Conservation (phyloP, 2,797 vertebrate species). For the Leptatherina wallacei region DNA sequence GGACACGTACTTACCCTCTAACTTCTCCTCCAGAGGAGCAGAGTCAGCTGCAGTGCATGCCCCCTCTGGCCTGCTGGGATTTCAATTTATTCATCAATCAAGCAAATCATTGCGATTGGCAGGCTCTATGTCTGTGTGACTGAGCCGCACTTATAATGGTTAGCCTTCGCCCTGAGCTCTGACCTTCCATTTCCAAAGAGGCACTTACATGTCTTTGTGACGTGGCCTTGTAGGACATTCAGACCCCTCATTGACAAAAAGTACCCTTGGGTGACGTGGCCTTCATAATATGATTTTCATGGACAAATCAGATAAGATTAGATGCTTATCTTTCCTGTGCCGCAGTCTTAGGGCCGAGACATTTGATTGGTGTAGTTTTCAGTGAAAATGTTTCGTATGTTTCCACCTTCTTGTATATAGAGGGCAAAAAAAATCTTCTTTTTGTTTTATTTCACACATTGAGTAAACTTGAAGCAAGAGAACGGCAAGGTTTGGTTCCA, state of each 20-base stretch:
- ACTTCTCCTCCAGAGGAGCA: slow-evolving; percentile 5
- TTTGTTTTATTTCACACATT: slow-evolving; percentile 11
- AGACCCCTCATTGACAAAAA: neutral
- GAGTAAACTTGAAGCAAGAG: slow-evolving; percentile 24
- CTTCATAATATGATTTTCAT: slow-evolving; percentile 36
- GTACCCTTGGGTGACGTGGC: slow-evolving; percentile 8
- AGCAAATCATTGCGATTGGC: slow-evolving; percentile 33
- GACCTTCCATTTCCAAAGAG: slow-evolving; percentile 54
- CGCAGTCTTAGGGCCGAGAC: neutral
- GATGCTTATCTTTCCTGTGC: slow-evolving; percentile 16
- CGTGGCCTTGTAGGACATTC: slow-evolving; percentile 12
- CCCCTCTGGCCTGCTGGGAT: slow-evolving; percentile 39
- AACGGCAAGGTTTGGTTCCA: slow-evolving; percentile 34
- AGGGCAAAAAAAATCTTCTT: neutral
- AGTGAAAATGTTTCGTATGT: neutral
- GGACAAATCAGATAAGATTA: slow-evolving; percentile 30
- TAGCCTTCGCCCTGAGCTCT: slow-evolving; percentile 57
- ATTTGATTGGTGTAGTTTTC: neutral
- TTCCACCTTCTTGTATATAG: neutral
- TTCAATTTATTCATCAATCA: slow-evolving; percentile 69
- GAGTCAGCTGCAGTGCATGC: slow-evolving; percentile 5
- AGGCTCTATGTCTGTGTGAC: slow-evolving; percentile 54
- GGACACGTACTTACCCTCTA: neutral
- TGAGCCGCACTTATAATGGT: slow-evolving; percentile 47
- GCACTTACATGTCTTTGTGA: slow-evolving; percentile 33